Evolutionary conservation across 1,140 invertebrate species (phyloP).

Genomic region (Chionoecetes opilio): DNA sequence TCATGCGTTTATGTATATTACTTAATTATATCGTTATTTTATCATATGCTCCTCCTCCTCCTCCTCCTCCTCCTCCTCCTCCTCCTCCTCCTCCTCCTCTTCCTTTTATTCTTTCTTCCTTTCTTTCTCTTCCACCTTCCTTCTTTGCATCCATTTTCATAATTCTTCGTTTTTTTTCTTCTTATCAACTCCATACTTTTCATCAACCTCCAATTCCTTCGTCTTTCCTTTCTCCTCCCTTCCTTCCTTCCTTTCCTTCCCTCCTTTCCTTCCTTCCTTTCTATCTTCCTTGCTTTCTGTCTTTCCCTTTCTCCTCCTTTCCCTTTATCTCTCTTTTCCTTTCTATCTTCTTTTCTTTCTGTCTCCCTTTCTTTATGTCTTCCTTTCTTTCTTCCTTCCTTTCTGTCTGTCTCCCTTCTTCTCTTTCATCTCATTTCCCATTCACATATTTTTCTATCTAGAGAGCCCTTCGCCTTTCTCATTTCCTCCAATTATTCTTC

Average conservation of each 20-base stretch:
- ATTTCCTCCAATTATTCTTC: too few relatives aligned
- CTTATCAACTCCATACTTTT: not conserved
- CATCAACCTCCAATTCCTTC: not conserved
- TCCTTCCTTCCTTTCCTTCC: not conserved
- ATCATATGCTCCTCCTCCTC: too few relatives aligned
- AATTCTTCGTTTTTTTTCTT: not conserved
- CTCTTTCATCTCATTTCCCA: too few relatives aligned
- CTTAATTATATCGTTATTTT: too few relatives aligned
- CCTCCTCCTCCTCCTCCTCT: not conserved
- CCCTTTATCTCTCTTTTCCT: not conserved
- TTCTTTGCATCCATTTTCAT: not conserved
- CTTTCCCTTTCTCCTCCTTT: not conserved
- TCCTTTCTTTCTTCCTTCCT: constrained; percentile 30
- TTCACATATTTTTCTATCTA: too few relatives aligned
- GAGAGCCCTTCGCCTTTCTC: too few relatives aligned
- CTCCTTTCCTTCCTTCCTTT: too few relatives aligned
- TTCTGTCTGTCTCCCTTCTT: not conserved
- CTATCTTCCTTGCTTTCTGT: too few relatives aligned
- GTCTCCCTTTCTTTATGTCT: not conserved
- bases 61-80: too few relatives aligned
- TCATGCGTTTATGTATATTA: too few relatives aligned
- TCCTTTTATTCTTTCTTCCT: not conserved
- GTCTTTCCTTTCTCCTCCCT: not conserved
- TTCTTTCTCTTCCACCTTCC: not conserved
- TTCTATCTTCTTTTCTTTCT: constrained; percentile 20